phyloP scores from a whole-genome alignment of 2,888 invertebrate genomes.

The Euzophera pinguis region DNA sequence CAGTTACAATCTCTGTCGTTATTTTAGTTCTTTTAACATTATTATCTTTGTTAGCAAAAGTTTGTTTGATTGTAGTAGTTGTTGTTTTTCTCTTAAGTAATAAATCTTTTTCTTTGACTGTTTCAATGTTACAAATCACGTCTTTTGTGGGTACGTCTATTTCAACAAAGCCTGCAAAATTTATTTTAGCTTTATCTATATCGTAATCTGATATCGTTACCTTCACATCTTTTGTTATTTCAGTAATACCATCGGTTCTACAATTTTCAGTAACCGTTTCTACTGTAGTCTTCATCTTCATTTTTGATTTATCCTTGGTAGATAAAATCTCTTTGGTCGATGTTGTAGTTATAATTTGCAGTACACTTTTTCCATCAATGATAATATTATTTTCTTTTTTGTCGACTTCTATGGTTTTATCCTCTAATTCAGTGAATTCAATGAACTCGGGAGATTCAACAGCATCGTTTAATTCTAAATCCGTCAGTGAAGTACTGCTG shows the following conservation, averaged over 20 bases:
- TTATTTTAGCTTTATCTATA: slow-evolving; percentile 30
- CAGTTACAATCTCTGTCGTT: slow-evolving; percentile 47
- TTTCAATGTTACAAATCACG: slow-evolving; percentile 38
- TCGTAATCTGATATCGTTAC: slow-evolving; percentile 57
- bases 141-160: slow-evolving; percentile 44
- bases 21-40: slow-evolving; percentile 52
- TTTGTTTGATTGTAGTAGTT: slow-evolving; percentile 44
- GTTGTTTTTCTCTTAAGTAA: slow-evolving; percentile 53
- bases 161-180: slow-evolving; percentile 40
- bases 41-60: slow-evolving; percentile 36
- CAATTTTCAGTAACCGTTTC: slow-evolving; percentile 63
- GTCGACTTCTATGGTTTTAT: slow-evolving; percentile 48
- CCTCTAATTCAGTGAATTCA: slow-evolving; percentile 50
- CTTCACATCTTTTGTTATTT: slow-evolving; percentile 65
- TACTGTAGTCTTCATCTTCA: slow-evolving; percentile 60
- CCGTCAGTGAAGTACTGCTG: slow-evolving; percentile 55
- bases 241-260: slow-evolving; percentile 56
- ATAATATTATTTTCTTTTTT: slow-evolving; percentile 48
- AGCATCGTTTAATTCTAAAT: slow-evolving; percentile 44
- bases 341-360: slow-evolving; percentile 58
- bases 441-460: slow-evolving; percentile 45
- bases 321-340: slow-evolving; percentile 60
- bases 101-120: slow-evolving; percentile 44
- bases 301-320: slow-evolving; percentile 47
- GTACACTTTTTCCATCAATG: slow-evolving; percentile 51